These are phyloP conservation scores for Rhineura floridana DNA, from an alignment of 2,113 vertebrate genomes.

Conservation along the genomic window DNA sequence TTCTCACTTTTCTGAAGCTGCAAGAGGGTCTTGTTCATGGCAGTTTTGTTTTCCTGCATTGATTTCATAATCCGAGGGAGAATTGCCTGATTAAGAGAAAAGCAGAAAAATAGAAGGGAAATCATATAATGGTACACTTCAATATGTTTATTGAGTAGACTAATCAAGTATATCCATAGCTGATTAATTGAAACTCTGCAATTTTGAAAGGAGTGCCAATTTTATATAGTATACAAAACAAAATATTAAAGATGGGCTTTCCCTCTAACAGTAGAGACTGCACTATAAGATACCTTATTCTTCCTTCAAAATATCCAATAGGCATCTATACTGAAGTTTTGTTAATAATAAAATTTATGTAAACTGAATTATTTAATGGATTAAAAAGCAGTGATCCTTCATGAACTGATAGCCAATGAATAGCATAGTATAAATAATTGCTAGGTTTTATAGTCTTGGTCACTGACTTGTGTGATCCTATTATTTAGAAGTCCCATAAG, in stretches of 20 bases:
- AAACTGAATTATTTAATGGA: neutral
- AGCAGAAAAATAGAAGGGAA: neutral
- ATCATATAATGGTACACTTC: neutral
- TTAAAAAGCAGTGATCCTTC: neutral
- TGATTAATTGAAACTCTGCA: neutral
- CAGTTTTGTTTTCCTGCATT: neutral
- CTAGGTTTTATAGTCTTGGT: neutral
- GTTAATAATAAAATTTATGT: neutral
- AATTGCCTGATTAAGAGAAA: conserved; percentile 27
- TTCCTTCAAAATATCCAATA: neutral
- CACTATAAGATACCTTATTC: neutral
- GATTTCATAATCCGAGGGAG: fast-evolving
- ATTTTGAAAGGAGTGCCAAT: neutral
- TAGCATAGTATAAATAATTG: too few species aligned
- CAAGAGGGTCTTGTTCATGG: neutral
- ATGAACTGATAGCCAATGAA: neutral
- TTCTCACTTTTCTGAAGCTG: neutral
- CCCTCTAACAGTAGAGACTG: neutral
- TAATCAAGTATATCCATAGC: neutral
- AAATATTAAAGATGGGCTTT: neutral
- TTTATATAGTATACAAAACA: neutral
- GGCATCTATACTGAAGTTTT: neutral
- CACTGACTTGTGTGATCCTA: neutral
- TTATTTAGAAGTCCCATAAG: neutral
- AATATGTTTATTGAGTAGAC: neutral